Evolutionary conservation across 2,888 invertebrate species (phyloP), one percentile per base, ranked within the genome.

Genomic region (Cenopis cana): DNA sequence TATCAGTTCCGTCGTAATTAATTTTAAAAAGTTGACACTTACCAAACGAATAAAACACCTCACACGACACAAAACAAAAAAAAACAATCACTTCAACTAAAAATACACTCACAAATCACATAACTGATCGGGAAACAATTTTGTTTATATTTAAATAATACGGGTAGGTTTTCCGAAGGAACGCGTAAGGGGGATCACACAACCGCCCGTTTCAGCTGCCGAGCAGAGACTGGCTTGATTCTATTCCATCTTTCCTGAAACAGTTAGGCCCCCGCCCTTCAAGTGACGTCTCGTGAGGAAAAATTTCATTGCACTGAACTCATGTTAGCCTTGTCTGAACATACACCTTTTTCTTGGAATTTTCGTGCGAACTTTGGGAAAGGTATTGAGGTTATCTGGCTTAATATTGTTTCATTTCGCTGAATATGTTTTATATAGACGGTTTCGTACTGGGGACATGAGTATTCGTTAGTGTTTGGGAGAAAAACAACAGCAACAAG

Each of bases 261-360:
- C 77, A 79, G 79, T 81, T 24, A 79, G 79, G 78, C 79, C 8
- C 12, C 52, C 72, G 61, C 62, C 57, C 24, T 76, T 12, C 33
- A 76, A 76, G 69, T 74, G 74, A 74, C 77, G 76, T 77, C 80
- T 79, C 76, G 78, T 76, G 33, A 73, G 80, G 82, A 79, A 83
- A 81, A 82, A 80, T 84, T 82, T 83, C 78, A 80, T 75, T 80
- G 79, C 82, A 81, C 74, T 74, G 72, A 73, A 75, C 77, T 75
- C 57, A 62, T 29, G 46, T 14, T 46, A 29, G 33, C 60, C 41
- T 70, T 49, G 65, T 54, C 49, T 46, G 36, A n/a, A 5, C n/a
- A 29, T 18, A 38, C 14, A 46, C 29, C 24, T 20, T 52, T 46
- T 69, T 62, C 56, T 55, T 14, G 29, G 68, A 60, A 68, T 41